Percentiles rank a stretch among this genome's conserved stretches.
Conservation (phyloP, 92 coral and sea anemone genomes). For the Zoanthus solanderi region DNA sequence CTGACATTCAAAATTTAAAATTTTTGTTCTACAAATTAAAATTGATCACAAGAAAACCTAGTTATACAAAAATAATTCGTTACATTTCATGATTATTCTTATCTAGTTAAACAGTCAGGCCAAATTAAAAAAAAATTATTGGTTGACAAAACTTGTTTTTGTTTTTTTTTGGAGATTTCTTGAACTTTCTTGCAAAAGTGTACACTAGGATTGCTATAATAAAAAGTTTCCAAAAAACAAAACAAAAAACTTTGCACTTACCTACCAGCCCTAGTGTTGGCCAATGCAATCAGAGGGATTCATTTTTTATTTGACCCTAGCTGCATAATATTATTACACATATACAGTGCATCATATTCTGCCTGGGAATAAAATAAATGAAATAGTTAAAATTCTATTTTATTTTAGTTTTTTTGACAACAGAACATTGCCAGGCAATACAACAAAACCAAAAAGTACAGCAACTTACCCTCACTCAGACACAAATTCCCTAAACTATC, state of each 20-base stretch:
- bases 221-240: too few species aligned
- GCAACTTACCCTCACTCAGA: background rate
- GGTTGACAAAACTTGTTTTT: too few species aligned
- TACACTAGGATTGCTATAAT: background rate
- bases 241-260: too few species aligned
- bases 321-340: too few species aligned
- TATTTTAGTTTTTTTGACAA: background rate
- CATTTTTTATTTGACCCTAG: background rate
- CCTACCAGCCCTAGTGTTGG: background rate
- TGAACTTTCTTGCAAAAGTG: background rate
- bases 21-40: constrained; percentile 1
- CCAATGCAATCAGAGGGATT: background rate
- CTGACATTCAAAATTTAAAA: background rate
- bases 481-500: background rate
- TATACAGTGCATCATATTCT: background rate
- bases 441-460: background rate
- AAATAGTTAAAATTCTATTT: background rate
- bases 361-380: background rate
- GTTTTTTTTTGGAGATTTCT: background rate
- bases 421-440: background rate
- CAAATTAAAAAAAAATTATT: background rate
- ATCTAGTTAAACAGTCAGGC: background rate
- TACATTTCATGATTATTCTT: background rate
- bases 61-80: too few species aligned
- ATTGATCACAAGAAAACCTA: background rate